These are phyloP conservation scores for Standfussiana lucernea DNA, from an alignment of 2,888 invertebrate species.

Conservation along the genomic window DNA sequence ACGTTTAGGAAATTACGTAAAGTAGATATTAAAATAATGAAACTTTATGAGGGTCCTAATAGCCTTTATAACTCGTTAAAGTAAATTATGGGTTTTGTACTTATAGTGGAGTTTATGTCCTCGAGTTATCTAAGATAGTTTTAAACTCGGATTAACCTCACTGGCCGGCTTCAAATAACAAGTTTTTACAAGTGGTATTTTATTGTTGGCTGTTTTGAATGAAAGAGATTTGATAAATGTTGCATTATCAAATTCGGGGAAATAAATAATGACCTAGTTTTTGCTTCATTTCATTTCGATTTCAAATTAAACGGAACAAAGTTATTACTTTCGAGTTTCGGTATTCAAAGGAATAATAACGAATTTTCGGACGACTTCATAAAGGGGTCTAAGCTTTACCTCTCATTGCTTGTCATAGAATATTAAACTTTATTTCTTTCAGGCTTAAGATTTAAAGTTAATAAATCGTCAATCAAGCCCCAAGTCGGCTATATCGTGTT, in stretches of 20 bases:
- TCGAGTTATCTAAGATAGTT: constrained; percentile 15
- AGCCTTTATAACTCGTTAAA: constrained; percentile 37
- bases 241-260: background rate
- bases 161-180: background rate
- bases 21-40: constrained; percentile 63
- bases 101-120: constrained; percentile 9
- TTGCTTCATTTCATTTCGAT: constrained; percentile 22
- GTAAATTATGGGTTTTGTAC: constrained; percentile 33
- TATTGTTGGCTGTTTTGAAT: constrained; percentile 1
- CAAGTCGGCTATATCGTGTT: constrained; percentile 2
- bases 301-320: constrained; percentile 39
- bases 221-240: background rate
- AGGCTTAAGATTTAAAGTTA: constrained; percentile 10
- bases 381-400: constrained; percentile 37
- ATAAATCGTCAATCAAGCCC: constrained; percentile 36
- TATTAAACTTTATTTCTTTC: constrained; percentile 45
- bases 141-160: background rate
- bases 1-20: constrained; percentile 42
- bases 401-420: constrained; percentile 43
- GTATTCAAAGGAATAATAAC: constrained; percentile 28
- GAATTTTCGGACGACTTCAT: constrained; percentile 19
- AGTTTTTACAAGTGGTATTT: background rate
- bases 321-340: constrained; percentile 6
- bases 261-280: background rate
- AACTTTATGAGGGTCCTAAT: constrained; percentile 48